A percentile compares a stretch with the other conserved stretches of the same genome.
These are phyloP conservation scores for Ephialtes manifestator DNA, from an alignment of 2,888 invertebrate genomes.

Conservation along the genomic window DNA sequence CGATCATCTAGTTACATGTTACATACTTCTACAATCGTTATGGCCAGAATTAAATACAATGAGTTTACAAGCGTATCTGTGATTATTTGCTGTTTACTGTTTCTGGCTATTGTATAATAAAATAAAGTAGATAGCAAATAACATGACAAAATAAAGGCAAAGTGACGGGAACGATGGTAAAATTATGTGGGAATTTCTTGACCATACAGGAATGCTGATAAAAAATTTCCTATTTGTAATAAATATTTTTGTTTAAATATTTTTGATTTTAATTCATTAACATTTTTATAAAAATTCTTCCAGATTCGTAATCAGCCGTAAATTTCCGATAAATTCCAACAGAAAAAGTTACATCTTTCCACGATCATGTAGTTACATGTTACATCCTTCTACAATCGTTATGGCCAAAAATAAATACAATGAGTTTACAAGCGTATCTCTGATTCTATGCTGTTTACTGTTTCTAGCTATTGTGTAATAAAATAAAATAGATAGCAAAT, in stretches of 20 bases:
- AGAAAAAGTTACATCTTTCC: slow-evolving; percentile 3
- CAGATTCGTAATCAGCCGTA: too few species aligned
- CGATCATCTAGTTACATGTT: too few species aligned
- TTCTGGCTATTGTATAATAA: slow-evolving; percentile 10
- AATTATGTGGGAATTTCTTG: neutral
- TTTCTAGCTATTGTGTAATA: slow-evolving; percentile 14
- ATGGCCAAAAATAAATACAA: slow-evolving; percentile 57
- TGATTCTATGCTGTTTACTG: slow-evolving; percentile 47
- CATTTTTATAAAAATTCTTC: too few species aligned
- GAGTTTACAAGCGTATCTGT: slow-evolving; percentile 42
- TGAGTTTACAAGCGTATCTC: slow-evolving; percentile 44
- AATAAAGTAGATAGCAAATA: neutral
- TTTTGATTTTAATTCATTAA: too few species aligned
- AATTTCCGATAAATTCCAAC: too few species aligned
- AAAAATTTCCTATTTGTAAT: too few species aligned
- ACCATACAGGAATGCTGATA: too few species aligned
- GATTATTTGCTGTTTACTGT: slow-evolving; percentile 47
- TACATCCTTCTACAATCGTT: slow-evolving; percentile 36
- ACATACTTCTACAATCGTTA: slow-evolving; percentile 36
- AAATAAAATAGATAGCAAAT: neutral
- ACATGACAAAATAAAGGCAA: neutral
- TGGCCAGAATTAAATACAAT: slow-evolving; percentile 58
- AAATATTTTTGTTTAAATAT: too few species aligned
- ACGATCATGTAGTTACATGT: too few species aligned
- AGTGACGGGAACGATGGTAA: neutral